Evolutionary conservation across 1,140 invertebrate species (phyloP), one percentile per base, ranked within the genome.

Genomic region (Schlechtendalia chinensis): DNA sequence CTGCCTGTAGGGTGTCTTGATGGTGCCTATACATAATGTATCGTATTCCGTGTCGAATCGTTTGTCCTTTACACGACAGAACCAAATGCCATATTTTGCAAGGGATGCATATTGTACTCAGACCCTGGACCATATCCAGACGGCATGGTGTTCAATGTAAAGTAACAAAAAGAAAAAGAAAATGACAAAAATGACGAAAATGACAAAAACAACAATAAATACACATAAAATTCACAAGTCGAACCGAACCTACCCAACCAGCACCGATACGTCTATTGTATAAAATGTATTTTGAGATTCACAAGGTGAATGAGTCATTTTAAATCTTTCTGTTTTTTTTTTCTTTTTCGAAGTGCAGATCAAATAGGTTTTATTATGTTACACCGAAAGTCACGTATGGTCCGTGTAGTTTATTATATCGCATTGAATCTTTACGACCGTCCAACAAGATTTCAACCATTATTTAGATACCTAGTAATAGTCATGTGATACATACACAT

Each of bases 351-450:
- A 50, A 69, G n/a, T 24, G 67, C 47, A 50, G 47, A 69, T 47
- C 67, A 27, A 24, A 69, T 17, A 8, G 39, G 50, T 69, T 50
- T 69, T 50, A 69, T 69, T 69, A 17, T 69, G 39, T 50, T 24
- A 69, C 45, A 50, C 67, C 47, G 50, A 69, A 69, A 50, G 67
- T 69, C 67, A 69, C 67, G 45, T 69, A 47, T 50, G 50, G 3
- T 50, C 65, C 14, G n/a, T 4, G 19, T 19, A 67, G 65, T 47
- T 47, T 45, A 47, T 16, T 17, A 24, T 17, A 47, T 24, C 39
- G 22, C 45, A 27, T 50, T 27, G 39, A 24, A 69, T 27, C 22
- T 69, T 69, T 50, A 69, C 45, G 22, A 69, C 67, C 39, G 16
- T 24, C 45, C 39, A 17, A 69, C 45, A 27, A n/a, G 14, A 24